phyloP scores from a whole-genome alignment of 2,797 vertebrate species.

The Todus mexicanus region DNA sequence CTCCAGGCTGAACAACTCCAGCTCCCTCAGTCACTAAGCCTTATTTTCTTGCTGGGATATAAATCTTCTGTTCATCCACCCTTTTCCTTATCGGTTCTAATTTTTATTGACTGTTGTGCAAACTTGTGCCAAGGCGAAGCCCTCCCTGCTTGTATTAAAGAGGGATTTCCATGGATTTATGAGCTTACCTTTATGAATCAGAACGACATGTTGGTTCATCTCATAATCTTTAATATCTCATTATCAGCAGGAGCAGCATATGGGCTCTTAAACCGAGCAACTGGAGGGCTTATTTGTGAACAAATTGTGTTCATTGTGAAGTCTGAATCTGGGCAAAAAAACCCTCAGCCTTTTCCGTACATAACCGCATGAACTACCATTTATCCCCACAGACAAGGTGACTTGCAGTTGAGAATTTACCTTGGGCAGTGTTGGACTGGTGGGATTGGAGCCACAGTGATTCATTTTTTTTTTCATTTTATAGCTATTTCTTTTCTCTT shows the following conservation, averaged over 20 bases:
- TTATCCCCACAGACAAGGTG: background rate
- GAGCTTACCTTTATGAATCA: conserved; percentile 22
- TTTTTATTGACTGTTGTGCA: background rate
- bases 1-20: too few relatives aligned
- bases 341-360: background rate
- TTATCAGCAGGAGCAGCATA: conserved; percentile 35
- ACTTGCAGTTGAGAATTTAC: background rate
- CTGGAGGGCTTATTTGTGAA: background rate
- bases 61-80: background rate
- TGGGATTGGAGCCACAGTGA: background rate
- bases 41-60: background rate
- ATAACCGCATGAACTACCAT: background rate
- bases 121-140: background rate
- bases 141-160: conserved; percentile 7
- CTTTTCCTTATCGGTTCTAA: background rate
- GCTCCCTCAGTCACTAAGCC: too few relatives aligned
- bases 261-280: conserved; percentile 7
- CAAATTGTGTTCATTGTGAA: conserved; percentile 2
- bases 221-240: conserved; percentile 54
- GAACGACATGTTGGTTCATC: conserved; percentile 3
- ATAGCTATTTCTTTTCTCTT: background rate
- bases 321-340: background rate
- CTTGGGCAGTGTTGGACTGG: background rate
- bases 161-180: conserved; percentile 12
- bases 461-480: background rate